phyloP scores from a whole-genome alignment of 2,888 invertebrate species.

The Tortricodes alternella region DNA sequence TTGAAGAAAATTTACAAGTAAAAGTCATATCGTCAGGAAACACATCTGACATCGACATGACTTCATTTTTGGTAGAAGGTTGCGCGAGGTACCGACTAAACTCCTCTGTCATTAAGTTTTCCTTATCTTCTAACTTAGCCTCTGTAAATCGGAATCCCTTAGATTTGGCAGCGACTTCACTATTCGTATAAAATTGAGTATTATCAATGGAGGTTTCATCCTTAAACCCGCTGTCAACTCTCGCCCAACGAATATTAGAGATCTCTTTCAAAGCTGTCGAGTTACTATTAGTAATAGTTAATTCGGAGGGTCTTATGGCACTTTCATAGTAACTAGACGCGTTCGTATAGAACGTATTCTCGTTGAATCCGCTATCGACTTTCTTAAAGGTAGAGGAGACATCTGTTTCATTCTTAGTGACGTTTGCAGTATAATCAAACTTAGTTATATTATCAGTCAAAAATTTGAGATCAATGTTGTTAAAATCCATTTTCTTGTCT shows the following conservation, averaged over 20 bases:
- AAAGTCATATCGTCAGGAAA: conserved; percentile 73
- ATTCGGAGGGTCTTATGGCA: conserved; percentile 78
- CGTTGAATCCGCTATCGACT: conserved; percentile 74
- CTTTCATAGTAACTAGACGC: conserved; percentile 77
- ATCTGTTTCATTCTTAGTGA: conserved; percentile 52
- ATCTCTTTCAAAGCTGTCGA: conserved; percentile 68
- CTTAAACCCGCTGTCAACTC: conserved; percentile 76
- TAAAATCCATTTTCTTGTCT: conserved; percentile 73
- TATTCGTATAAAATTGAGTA: conserved; percentile 58
- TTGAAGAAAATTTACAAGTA: conserved; percentile 75
- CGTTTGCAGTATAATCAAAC: conserved; percentile 51
- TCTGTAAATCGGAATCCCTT: conserved; percentile 56
- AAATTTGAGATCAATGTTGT: conserved; percentile 74
- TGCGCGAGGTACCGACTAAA: conserved; percentile 58
- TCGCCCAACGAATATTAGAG: conserved; percentile 75
- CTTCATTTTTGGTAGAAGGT: conserved; percentile 56
- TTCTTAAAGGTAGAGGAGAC: conserved; percentile 65
- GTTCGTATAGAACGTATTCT: conserved; percentile 69
- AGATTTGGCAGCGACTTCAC: conserved; percentile 51
- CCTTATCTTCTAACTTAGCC: conserved; percentile 60
- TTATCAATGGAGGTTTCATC: conserved; percentile 71
- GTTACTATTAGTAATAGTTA: conserved; percentile 60
- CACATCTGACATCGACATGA: conserved; percentile 74
- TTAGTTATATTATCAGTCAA: conserved; percentile 70
- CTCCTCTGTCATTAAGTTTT: conserved; percentile 57